phyloP scores from a whole-genome alignment of 2,888 invertebrate genomes.

The Prosopocoilus inquinatus region DNA sequence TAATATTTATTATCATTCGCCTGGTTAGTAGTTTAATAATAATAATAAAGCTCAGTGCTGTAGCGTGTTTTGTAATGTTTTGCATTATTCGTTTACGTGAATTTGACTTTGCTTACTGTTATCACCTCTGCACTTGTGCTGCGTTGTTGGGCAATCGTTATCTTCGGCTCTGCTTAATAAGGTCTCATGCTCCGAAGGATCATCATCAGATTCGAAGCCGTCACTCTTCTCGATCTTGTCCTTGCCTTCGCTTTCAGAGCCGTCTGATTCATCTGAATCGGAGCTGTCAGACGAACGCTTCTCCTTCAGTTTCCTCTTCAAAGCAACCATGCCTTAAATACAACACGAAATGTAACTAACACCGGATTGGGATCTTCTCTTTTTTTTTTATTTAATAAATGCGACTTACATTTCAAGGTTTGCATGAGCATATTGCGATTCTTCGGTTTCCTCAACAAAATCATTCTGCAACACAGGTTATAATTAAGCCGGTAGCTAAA shows the following conservation, averaged over 20 bases:
- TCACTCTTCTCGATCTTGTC: not conserved
- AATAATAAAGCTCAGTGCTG: too few species aligned
- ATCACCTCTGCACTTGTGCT: too few species aligned
- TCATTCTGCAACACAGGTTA: slow-evolving; percentile 24
- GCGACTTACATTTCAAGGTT: slow-evolving; percentile 34
- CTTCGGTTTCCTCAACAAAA: slow-evolving; percentile 31
- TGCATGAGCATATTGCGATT: slow-evolving; percentile 31
- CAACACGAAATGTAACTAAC: not conserved
- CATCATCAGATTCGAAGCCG: too few species aligned
- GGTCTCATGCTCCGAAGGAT: too few species aligned
- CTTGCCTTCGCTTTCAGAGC: slow-evolving; percentile 9
- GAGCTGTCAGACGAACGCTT: slow-evolving; percentile 25
- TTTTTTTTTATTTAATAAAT: not conserved
- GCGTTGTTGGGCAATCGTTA: too few species aligned
- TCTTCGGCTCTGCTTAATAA: too few species aligned
- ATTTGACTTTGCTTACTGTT: too few species aligned
- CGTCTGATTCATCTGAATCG: slow-evolving; percentile 22
- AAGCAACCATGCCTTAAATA: slow-evolving; percentile 32
- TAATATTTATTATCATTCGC: too few species aligned
- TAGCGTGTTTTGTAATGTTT: too few species aligned
- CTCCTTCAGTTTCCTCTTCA: slow-evolving; percentile 32
- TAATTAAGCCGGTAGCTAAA: not conserved
- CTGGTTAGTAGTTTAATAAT: too few species aligned
- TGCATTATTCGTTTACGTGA: too few species aligned
- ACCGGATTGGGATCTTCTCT: not conserved